Base-by-base conservation (phyloP, 2,797 vertebrate species). In the Channa striata region DNA sequence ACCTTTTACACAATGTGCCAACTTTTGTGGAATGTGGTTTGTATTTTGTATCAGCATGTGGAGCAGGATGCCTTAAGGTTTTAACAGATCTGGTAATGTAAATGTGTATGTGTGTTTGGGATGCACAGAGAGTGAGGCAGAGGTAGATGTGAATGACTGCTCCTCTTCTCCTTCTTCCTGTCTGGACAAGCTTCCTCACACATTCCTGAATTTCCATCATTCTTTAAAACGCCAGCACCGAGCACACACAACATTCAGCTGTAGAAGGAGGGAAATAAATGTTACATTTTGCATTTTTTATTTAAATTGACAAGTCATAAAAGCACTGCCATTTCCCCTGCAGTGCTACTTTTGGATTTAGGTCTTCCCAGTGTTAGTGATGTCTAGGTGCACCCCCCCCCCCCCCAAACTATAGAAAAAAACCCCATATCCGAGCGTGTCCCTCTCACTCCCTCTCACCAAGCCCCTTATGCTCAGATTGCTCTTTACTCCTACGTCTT, bases 121-220 rank as follows among this genome's bases (percentile, higher is more conserved):
- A 25, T 3, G 30, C n/a, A 53, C 12, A 52, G 40, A 20, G 44
- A 63, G 37, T 50, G 52, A 54, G 25, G 25, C 14, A 0, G 13
- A 25, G 62, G 21, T 39, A 25, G 49, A 52, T 39, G 17, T 64
- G 19, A 67, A 33, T 2, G 5, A 50, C 56, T 80, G 46, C 53
- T 67, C 36, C 62, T 74, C n/a, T n/a, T n/a, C n/a, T 44, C n/a
- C 67, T 25, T 79, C 68, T 78, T 83, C 75, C 76, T 88, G 88
- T 67, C 82, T 59, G 78, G 58, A 82, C 87, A 89, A 60, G 89
- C 87, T 79, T 72, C 80, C 72, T 68, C 72, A 58, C 60, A 48
- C 84, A 83, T 85, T 81, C 77, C 78, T 72, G 74, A 88, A 85
- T 87, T 88, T 78, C 80, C 87, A 68, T 89, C 85, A 81, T 91